A percentile compares a stretch with the other conserved stretches of the same genome.
Evolutionary conservation across 2,113 vertebrate species (phyloP).

Genomic region (Cavia aperea): DNA sequence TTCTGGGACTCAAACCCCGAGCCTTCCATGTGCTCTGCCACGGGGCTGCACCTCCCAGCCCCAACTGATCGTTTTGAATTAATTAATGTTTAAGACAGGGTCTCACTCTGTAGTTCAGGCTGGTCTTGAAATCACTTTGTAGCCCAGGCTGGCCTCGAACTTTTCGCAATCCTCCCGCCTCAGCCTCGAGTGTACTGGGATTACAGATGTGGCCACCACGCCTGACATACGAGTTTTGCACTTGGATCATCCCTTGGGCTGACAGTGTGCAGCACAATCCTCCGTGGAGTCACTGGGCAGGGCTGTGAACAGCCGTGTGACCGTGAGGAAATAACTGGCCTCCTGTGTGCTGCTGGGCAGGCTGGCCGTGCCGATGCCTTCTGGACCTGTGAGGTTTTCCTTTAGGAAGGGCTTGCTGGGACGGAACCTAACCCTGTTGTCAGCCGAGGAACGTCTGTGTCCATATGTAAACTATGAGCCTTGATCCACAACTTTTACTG

Average conservation of each 20-base stretch:
- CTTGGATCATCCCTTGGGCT: not conserved
- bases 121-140: not conserved
- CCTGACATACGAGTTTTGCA: not conserved
- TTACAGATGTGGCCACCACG: not conserved
- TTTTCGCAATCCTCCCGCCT: not conserved
- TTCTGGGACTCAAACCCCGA: not conserved
- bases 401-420: not conserved
- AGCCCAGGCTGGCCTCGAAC: not conserved
- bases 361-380: not conserved
- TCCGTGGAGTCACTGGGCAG: not conserved
- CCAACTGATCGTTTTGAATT: not conserved
- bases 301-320: not conserved
- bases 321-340: not conserved
- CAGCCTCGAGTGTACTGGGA: not conserved
- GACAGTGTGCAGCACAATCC: not conserved
- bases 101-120: not conserved
- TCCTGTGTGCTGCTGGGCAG: not conserved
- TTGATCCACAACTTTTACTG: not conserved
- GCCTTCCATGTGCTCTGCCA: not conserved
- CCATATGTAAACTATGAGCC: not conserved
- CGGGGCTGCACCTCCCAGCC: not conserved
- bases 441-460: not conserved
- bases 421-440: not conserved
- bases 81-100: not conserved
- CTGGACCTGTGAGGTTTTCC: not conserved